Conservation (phyloP, 2,888 invertebrate genomes). For the Protophormia terraenovae region DNA sequence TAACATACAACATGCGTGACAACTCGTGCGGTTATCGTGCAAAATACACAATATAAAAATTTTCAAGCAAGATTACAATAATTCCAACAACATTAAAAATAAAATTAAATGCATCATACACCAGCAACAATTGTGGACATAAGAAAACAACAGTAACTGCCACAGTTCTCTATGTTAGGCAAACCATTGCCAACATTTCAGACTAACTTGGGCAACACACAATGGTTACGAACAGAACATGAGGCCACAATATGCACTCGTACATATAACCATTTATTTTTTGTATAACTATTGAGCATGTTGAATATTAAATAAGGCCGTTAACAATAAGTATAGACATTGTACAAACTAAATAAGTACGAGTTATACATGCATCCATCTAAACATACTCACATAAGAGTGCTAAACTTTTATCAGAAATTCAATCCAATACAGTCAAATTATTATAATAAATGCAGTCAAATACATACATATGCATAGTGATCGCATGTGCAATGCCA, state of each 20-base stretch:
- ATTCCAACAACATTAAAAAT: conserved; percentile 10
- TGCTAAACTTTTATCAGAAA: conserved; percentile 11
- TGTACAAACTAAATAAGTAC: neutral
- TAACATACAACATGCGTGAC: conserved; percentile 64
- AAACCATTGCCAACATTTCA: conserved; percentile 32
- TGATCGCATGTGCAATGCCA: conserved; percentile 63
- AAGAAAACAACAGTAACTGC: neutral
- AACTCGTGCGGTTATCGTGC: conserved; percentile 70
- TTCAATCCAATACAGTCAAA: conserved; percentile 64
- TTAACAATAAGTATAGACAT: conserved; percentile 36
- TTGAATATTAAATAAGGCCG: conserved; percentile 63
- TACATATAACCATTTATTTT: conserved; percentile 4
- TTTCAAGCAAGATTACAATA: conserved; percentile 46
- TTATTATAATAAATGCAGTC: conserved; percentile 60
- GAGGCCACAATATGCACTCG: conserved; percentile 6
- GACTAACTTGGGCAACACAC: conserved; percentile 14
- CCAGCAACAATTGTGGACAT: conserved; percentile 7
- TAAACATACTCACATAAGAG: neutral
- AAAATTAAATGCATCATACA: neutral
- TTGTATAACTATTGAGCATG: conserved; percentile 26
- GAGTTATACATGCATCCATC: conserved; percentile 1
- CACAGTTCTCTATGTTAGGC: neutral
- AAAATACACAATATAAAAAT: conserved; percentile 21
- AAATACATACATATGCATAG: conserved; percentile 52
- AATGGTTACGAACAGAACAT: conserved; percentile 20